phyloP scores from a whole-genome alignment of 2,797 vertebrate species.

The Poeciliopsis gracilis region DNA sequence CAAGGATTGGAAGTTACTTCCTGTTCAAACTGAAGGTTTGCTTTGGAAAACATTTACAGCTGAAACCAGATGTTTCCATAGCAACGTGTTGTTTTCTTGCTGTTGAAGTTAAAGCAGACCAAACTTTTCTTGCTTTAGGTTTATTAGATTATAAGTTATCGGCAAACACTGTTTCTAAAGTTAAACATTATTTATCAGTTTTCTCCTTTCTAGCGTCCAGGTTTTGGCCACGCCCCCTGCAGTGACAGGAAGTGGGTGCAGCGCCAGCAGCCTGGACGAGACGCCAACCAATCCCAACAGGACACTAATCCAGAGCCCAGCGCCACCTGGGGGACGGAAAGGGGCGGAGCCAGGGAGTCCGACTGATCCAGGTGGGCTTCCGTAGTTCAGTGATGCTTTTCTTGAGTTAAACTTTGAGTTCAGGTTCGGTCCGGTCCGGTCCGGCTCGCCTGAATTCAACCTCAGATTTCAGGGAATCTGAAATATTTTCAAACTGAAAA shows the following conservation, averaged over 20 bases:
- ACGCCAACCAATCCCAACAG: slow-evolving; percentile 15
- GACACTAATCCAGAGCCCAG: neutral
- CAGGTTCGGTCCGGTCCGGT: neutral
- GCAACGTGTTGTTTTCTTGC: too few relatives aligned
- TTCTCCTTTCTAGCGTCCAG: neutral
- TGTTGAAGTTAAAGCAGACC: too few relatives aligned
- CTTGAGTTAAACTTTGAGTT: too few relatives aligned
- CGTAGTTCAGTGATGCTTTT: too few relatives aligned
- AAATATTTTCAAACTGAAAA: neutral
- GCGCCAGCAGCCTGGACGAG: slow-evolving; percentile 36
- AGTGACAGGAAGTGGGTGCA: slow-evolving; percentile 47
- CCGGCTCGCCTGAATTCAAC: neutral
- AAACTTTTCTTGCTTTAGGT: too few relatives aligned
- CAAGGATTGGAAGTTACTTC: too few relatives aligned
- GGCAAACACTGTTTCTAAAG: too few relatives aligned
- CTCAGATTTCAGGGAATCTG: neutral
- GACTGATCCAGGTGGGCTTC: slow-evolving; percentile 21
- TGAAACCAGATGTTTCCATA: too few relatives aligned
- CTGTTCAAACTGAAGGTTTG: too few relatives aligned
- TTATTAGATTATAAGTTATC: too few relatives aligned
- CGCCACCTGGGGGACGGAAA: neutral
- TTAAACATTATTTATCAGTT: neutral
- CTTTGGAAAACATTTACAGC: too few relatives aligned
- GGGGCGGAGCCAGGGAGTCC: neutral
- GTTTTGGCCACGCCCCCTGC: slow-evolving; percentile 50